Evolutionary conservation across 2,113 vertebrate species (phyloP), one percentile per base, ranked within the genome.

Genomic region (Corythaixoides concolor): DNA sequence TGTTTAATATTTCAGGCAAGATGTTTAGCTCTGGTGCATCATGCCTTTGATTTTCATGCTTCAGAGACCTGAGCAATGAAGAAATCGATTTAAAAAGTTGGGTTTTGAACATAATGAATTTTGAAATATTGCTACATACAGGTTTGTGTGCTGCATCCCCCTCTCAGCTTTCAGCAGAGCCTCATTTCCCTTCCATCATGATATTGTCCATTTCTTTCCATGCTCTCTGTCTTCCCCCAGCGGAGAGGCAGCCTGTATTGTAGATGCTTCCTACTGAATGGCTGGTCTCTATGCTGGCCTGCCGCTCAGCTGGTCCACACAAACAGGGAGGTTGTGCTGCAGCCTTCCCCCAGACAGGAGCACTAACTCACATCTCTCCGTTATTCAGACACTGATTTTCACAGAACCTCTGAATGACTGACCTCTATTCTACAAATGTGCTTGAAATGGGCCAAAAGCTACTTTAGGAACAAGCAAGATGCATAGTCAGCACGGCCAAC

Each of bases 311-410:
- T 55, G 30, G 17, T 12, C 58, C 23, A 0, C 8, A 4, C 27
- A 8, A 41, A 27, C 50, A 39, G 50, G 56, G 78, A 45, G 62
- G 27, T 18, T 45, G 62, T 66, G 73, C 80, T 47, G 49, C 35
- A 58, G 80, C 43, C 72, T 28, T 30, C 55, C 32, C 49, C 12
- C 20, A 7, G 1, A 18, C 45, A 66, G 30, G 33, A 73, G 72
- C 55, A 7, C 73, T 23, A 15, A 64, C 33, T 69, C 0, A 0
- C 39, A 43, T 22, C 50, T 20, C 45, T 33, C 39, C 6, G 0
- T 56, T 60, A 28, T 43, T 79, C 70, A 73, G 92, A 37, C 67
- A 35, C 12, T 56, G 59, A 49, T 66, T 83, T 62, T 41, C 67
- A 45, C 76, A 90, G 45, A 73, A 15, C 33, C 59, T 50, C 55